Base-by-base conservation (phyloP, 2,113 vertebrate genomes). In the Indicator maculatus region DNA sequence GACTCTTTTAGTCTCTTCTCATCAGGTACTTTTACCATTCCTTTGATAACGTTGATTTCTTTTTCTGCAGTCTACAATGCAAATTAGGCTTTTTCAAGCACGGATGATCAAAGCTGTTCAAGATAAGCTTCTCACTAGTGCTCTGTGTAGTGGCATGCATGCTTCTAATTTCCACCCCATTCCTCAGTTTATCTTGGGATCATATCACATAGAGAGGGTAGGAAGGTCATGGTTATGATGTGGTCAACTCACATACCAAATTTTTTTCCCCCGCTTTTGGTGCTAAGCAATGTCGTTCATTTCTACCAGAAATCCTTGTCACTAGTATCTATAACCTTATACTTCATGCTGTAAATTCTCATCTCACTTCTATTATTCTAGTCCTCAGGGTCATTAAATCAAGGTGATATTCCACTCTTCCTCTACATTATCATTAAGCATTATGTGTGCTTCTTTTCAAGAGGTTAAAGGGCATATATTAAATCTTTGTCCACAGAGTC, bases 111-210 rank as follows among this genome's bases (percentile, higher is more conserved):
- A 95, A 96, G 93, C 83, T 86, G 45, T 79, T 88, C 58, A 80
- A 92, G 86, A 93, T 93, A 92, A 96, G 79, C 88, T 80, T 80
- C 83, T 94, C 33, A 10, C 61, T 77, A 90, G 79, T 69, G 47
- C 88, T 92, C 65, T 92, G 26, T 89, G 45, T 81, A 88, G 81
- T 92, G 70, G 65, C 59, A 90, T 86, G 90, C 83, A 75, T 81
- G 88, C 83, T 94, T 93, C 90, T 90, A 80, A 93, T 92, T 93
- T 95, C 90, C 76, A 88, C 56, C 53, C 69, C 79, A 90, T 95
- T 95, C 88, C 83, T 92, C 70, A 69, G 77, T 94, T 95, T 93
- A 92, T 96, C 92, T 93, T 92, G 77, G 95, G 88, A 92, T 90
- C 83, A 75, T 84, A 90, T 92, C 90, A 76, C 80, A 86, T 86